Percentiles rank a stretch among this genome's conserved stretches.
These are phyloP conservation scores for Rhabdomys dilectus DNA, from an alignment of 2,113 vertebrate genomes.

Conservation along the genomic window DNA sequence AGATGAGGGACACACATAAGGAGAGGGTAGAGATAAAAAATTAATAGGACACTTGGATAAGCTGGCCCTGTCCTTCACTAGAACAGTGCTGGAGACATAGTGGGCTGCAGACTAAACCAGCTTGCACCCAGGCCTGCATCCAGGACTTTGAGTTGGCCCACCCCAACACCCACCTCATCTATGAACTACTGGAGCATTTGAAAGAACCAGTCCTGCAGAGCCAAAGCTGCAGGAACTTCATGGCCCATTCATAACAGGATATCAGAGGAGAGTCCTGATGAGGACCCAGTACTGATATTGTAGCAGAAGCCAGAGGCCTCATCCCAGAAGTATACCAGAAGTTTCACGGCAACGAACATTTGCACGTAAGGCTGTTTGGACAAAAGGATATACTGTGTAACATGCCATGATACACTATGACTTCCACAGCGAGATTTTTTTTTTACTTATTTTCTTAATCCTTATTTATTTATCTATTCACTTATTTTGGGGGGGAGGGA, in stretches of 20 bases:
- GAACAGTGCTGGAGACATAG: background rate
- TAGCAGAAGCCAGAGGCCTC: background rate
- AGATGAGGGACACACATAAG: background rate
- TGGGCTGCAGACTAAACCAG: background rate
- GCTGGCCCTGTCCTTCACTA: background rate
- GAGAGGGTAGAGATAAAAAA: background rate
- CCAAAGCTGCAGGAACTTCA: background rate
- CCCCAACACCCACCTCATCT: background rate
- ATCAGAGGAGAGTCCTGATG: background rate
- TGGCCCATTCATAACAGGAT: background rate
- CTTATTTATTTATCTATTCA: too few relatives aligned
- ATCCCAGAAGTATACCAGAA: background rate
- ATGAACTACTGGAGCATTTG: background rate
- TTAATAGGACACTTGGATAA: background rate
- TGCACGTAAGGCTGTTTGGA: background rate
- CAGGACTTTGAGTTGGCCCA: background rate
- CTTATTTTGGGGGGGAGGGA: too few relatives aligned
- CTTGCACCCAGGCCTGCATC: background rate
- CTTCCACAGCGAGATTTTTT: background rate
- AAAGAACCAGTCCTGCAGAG: background rate
- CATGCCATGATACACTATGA: background rate
- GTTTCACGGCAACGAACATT: background rate
- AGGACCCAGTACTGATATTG: background rate
- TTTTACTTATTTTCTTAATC: background rate
- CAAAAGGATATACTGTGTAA: background rate